Base-by-base conservation (phyloP, 53 echinoderm and acorn worm species). In the Luidia sarsii region DNA sequence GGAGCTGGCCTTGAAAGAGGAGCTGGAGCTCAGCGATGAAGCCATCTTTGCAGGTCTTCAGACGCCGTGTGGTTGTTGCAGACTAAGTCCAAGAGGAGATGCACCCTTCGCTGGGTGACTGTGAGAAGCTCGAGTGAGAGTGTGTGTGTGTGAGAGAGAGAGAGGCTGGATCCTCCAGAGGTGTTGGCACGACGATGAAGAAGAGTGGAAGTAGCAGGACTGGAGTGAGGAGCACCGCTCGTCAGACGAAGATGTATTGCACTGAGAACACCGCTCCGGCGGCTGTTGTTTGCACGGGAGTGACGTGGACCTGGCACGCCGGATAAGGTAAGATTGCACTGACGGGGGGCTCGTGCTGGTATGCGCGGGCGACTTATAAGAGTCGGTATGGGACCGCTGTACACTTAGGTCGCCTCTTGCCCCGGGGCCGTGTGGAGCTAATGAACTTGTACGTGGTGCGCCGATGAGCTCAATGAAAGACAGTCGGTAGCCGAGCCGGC, bases 301-400 rank as follows among this genome's bases (percentile, higher is more conserved):
- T 84, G 84, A 71, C 64, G 84, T 77, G 77, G 22, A 8, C 45
- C 57, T 32, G 30, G 61, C 59, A 45, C 46, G 61, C 77, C 77
- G 77, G 77, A 77, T 77, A 77, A 60, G 77, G 77, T 77, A 77
- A 77, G 77, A 61, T 61, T 77, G 77, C 77, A 77, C 77, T 77
- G 39, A 55, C 77, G 41, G 48, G 77, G 48, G 43, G 43, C 67
- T 45, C 39, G 31, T 35, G 21, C 23, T 67, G 62, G 39, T 46
- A 59, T 57, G 77, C 61, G 43, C 34, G 74, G 37, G 2, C 16
- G 65, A 35, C 7, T 55, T 61, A 14, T 75, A 61, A 60, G 19
- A 60, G 54, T 41, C 46, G 77, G 77, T 77, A 77, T 77, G 48
- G 48, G 62, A 61, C 48, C 62, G 48, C 77, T 77, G 77, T 61